Evolutionary conservation across 2,888 invertebrate genomes (phyloP).

Genomic region (Chrysodeixis includens): DNA sequence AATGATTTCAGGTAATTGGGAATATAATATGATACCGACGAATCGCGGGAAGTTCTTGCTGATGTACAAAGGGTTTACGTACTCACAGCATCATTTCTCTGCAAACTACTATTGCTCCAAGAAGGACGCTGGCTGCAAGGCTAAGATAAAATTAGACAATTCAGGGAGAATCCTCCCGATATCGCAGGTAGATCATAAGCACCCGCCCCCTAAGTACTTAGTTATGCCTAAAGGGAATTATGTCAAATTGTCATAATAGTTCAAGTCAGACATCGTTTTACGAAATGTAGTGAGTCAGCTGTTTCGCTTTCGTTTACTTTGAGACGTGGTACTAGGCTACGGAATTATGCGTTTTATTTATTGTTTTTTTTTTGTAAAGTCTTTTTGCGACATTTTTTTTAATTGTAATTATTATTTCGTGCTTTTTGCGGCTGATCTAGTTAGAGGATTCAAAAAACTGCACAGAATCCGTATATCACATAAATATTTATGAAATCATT

Average conservation of each 20-base stretch:
- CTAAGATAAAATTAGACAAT: conserved; percentile 62
- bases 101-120: conserved; percentile 65
- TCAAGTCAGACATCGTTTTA: too few relatives aligned
- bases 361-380: too few relatives aligned
- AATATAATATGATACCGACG: conserved; percentile 65
- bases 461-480: too few relatives aligned
- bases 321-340: too few relatives aligned
- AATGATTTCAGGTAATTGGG: conserved; percentile 36
- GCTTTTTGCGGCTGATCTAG: too few relatives aligned
- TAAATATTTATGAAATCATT: too few relatives aligned
- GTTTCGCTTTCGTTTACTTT: too few relatives aligned
- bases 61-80: conserved; percentile 64
- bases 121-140: conserved; percentile 65
- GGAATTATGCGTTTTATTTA: too few relatives aligned
- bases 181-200: conserved; percentile 36
- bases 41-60: conserved; percentile 64
- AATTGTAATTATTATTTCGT: too few relatives aligned
- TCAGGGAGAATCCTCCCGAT: conserved; percentile 52
- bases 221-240: conserved; percentile 41
- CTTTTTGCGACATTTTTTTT: too few relatives aligned
- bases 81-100: conserved; percentile 55
- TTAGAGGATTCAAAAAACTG: too few relatives aligned
- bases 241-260: conserved; percentile 40
- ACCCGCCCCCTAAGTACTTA: conserved; percentile 47
- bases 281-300: too few relatives aligned